phyloP scores from a whole-genome alignment of 1,140 invertebrate genomes.

The Atta texana region DNA sequence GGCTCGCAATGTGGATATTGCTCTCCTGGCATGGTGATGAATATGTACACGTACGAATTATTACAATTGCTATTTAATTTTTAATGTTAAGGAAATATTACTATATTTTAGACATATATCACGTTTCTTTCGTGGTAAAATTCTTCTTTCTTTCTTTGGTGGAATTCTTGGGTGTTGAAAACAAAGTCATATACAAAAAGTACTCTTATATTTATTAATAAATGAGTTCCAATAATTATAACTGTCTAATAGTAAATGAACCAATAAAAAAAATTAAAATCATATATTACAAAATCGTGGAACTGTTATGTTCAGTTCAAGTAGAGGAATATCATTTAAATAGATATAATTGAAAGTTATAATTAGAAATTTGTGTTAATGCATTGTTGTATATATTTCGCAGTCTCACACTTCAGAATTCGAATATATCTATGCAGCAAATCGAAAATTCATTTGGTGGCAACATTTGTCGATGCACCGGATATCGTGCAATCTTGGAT shows the following conservation, averaged over 20 bases:
- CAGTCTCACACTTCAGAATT: conserved; percentile 81
- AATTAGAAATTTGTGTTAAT: neutral
- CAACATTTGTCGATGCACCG: conserved; percentile 95
- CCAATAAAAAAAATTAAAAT: no score
- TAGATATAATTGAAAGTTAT: no score
- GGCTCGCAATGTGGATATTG: conserved; percentile 94
- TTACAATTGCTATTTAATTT: neutral
- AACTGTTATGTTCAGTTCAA: neutral
- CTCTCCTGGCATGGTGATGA: conserved; percentile 94
- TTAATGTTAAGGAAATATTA: neutral
- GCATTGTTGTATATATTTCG: neutral
- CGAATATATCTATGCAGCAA: conserved; percentile 88
- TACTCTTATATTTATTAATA: no score
- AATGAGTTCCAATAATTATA: no score
- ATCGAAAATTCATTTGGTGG: conserved; percentile 93
- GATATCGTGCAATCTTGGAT: conserved; percentile 94
- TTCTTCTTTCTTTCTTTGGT: no score
- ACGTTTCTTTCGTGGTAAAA: no score
- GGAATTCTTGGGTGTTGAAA: no score
- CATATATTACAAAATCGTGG: neutral
- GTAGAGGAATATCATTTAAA: no score
- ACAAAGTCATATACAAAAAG: no score
- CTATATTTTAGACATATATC: neutral
- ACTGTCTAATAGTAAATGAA: no score
- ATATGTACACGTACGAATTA: conserved; percentile 89